Conservation (phyloP, 1,140 invertebrate species). For the Dendroctonus ponderosae region DNA sequence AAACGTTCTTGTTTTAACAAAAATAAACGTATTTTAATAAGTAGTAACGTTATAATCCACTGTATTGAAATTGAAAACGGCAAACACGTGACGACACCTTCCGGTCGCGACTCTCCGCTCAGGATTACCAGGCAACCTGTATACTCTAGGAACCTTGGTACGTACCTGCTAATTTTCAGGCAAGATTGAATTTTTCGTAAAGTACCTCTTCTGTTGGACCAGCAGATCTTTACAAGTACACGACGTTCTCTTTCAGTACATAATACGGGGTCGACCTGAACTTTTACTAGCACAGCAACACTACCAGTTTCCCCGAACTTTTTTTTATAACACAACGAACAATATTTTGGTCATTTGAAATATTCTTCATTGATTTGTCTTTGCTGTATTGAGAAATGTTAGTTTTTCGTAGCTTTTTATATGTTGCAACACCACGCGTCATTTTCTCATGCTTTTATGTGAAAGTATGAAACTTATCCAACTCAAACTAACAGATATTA, state of each 20-base stretch:
- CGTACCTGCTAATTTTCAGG: too few species aligned
- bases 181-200: conserved; percentile 5
- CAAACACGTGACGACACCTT: too few species aligned
- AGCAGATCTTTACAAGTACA: not conserved
- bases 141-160: too few species aligned
- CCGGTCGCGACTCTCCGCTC: too few species aligned
- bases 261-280: not conserved
- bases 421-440: conserved; percentile 3
- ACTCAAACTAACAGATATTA: conserved; percentile 5
- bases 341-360: conserved; percentile 4
- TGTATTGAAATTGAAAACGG: too few species aligned
- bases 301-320: not conserved
- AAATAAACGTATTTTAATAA: too few species aligned
- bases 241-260: conserved; percentile 2
- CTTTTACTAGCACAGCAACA: not conserved
- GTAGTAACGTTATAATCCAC: too few species aligned
- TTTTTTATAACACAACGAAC: conserved; percentile 1
- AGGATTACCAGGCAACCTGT: too few species aligned
- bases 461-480: not conserved
- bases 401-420: not conserved
- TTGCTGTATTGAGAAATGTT: conserved; percentile 4
- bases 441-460: not conserved
- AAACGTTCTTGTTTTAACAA: too few species aligned
- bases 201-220: conserved; percentile 4
- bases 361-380: not conserved